These are phyloP conservation scores for Doryteuthis pealeii DNA, from an alignment of 1,140 invertebrate genomes.

Conservation along the genomic window DNA sequence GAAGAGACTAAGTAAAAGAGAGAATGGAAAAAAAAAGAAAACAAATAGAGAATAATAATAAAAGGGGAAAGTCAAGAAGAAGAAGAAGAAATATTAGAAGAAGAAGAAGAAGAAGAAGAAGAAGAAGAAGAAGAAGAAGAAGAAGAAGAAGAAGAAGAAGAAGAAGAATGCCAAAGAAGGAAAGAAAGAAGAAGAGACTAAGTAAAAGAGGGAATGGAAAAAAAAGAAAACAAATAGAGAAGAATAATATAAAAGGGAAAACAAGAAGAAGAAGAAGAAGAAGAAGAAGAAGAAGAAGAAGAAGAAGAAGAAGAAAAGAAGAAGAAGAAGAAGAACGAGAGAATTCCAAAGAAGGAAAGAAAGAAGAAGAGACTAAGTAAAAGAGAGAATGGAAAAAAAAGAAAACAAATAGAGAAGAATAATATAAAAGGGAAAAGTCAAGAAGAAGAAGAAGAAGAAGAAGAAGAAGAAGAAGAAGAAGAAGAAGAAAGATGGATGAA, in stretches of 20 bases:
- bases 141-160: too few relatives aligned
- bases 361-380: not conserved
- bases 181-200: too few relatives aligned
- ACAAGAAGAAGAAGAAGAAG: too few relatives aligned
- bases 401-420: not conserved
- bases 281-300: too few relatives aligned
- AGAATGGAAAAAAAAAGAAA: not conserved
- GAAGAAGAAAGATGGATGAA: not conserved
- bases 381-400: not conserved
- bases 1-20: not conserved
- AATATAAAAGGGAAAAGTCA: not conserved
- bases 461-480: slow-evolving; percentile 2
- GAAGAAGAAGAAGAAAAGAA: too few relatives aligned
- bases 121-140: too few relatives aligned
- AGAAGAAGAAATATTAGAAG: not conserved
- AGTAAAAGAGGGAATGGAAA: too few relatives aligned
- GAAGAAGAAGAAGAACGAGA: too few relatives aligned
- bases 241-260: too few relatives aligned
- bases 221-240: too few relatives aligned
- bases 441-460: slow-evolving; percentile 2
- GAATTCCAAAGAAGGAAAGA: not conserved
- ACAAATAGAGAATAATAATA: not conserved
- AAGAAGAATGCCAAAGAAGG: too few relatives aligned
- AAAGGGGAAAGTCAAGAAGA: not conserved
- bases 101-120: slow-evolving; percentile 2